Conservation (phyloP, 2,888 invertebrate species). For the Lymantria dispar region DNA sequence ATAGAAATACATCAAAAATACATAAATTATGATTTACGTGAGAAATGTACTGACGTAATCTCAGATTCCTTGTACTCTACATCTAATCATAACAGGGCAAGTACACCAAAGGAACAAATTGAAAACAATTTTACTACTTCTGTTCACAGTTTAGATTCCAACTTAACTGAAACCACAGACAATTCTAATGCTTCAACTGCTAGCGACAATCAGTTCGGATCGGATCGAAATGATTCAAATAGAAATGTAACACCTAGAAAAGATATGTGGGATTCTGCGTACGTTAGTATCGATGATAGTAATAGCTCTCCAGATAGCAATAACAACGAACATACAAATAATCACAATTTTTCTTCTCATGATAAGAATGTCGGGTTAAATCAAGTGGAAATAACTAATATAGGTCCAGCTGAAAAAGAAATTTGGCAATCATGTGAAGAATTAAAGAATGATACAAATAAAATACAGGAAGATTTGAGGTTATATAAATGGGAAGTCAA, state of each 20-base stretch:
- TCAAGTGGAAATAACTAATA: slow-evolving; percentile 50
- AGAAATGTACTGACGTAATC: slow-evolving; percentile 14
- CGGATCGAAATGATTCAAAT: slow-evolving; percentile 36
- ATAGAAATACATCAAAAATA: neutral
- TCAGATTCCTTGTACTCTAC: slow-evolving; percentile 38
- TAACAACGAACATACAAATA: slow-evolving; percentile 61
- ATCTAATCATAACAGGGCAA: slow-evolving; percentile 32
- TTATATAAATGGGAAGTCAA: slow-evolving; percentile 52
- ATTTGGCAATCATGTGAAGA: slow-evolving; percentile 65
- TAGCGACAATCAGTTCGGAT: slow-evolving; percentile 40
- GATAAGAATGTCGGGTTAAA: slow-evolving; percentile 38
- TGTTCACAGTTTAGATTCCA: slow-evolving; percentile 60
- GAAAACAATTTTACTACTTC: slow-evolving; percentile 12
- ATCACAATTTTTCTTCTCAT: slow-evolving; percentile 47
- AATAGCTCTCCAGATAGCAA: slow-evolving; percentile 70
- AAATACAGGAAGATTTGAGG: slow-evolving; percentile 47
- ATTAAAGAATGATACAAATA: slow-evolving; percentile 40
- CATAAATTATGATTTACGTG: slow-evolving; percentile 15
- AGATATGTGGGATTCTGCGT: slow-evolving; percentile 79
- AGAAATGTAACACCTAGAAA: slow-evolving; percentile 56
- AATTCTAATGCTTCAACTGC: slow-evolving; percentile 41
- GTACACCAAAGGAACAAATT: slow-evolving; percentile 22
- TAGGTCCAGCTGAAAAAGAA: slow-evolving; percentile 76
- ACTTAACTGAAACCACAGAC: slow-evolving; percentile 43
- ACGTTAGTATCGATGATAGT: slow-evolving; percentile 78